A percentile compares a stretch with the other conserved stretches of the same genome.
These are phyloP conservation scores for Gadopsis marmoratus DNA, from an alignment of 2,797 vertebrate genomes.

Conservation along the genomic window DNA sequence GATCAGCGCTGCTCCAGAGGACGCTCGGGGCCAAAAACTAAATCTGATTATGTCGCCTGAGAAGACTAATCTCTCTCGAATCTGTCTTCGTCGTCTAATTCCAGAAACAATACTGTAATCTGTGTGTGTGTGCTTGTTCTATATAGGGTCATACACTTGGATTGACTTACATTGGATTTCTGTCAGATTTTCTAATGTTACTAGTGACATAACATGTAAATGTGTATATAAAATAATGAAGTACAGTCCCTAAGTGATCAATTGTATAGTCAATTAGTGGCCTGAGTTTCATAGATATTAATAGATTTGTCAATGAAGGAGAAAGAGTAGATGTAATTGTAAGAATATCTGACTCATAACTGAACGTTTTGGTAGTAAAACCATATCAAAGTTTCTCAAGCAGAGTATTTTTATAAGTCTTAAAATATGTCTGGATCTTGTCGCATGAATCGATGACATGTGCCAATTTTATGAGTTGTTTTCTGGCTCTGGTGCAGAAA, in stretches of 20 bases:
- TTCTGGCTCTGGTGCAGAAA: not conserved
- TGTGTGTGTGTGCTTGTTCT: slow-evolving; percentile 25
- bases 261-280: not conserved
- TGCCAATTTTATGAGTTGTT: too few species aligned
- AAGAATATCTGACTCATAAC: too few species aligned
- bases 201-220: not conserved
- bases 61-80: slow-evolving; percentile 79
- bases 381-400: too few species aligned
- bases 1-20: slow-evolving; percentile 74
- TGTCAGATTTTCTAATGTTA: not conserved
- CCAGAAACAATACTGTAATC: slow-evolving; percentile 73
- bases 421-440: too few species aligned
- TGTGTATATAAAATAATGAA: not conserved
- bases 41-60: slow-evolving; percentile 81
- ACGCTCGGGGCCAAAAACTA: slow-evolving; percentile 67
- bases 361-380: too few species aligned
- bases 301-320: too few species aligned
- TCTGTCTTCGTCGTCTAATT: slow-evolving; percentile 71
- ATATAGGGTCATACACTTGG: slow-evolving; percentile 37
- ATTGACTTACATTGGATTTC: slow-evolving; percentile 35
- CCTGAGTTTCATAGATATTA: too few species aligned
- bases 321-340: too few species aligned
- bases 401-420: too few species aligned
- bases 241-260: not conserved
- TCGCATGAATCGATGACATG: too few species aligned